These are phyloP conservation scores for Aspidoscelis tigris DNA, from an alignment of 2,113 vertebrate genomes.

Conservation along the genomic window DNA sequence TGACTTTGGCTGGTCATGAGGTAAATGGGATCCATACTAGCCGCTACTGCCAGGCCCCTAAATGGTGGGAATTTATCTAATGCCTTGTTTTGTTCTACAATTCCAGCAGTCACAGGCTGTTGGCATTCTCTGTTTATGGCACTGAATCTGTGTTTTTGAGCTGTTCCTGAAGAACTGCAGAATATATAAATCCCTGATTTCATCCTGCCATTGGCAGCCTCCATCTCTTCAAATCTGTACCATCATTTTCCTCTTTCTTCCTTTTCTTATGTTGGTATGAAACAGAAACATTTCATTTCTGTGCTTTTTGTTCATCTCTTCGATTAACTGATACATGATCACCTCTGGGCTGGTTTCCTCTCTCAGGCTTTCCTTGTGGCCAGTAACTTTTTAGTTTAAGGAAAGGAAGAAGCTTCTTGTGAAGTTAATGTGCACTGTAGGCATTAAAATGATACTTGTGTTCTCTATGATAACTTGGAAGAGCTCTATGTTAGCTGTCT, in stretches of 20 bases:
- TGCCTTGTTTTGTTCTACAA: background rate
- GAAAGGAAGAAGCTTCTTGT: background rate
- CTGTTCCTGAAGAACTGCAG: background rate
- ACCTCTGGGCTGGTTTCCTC: background rate
- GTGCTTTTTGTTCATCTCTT: background rate
- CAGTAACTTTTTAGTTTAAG: background rate
- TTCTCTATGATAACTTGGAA: background rate
- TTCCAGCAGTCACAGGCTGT: background rate
- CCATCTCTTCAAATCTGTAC: background rate
- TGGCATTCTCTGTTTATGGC: background rate
- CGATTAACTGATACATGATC: background rate
- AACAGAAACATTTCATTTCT: background rate
- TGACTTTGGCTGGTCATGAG: background rate
- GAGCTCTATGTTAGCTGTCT: background rate
- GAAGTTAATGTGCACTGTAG: background rate
- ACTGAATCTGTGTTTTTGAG: background rate
- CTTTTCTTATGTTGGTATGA: slow-evolving; percentile 24
- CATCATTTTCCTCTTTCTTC: background rate
- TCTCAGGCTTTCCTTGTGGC: background rate
- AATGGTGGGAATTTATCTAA: background rate
- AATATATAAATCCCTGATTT: slow-evolving; percentile 8
- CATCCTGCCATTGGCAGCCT: slow-evolving; percentile 17
- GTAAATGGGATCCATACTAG: background rate
- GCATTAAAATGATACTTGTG: background rate
- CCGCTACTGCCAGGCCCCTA: no score